phyloP scores from a whole-genome alignment of 2,113 vertebrate genomes.

The Ageneiosus marmoratus region DNA sequence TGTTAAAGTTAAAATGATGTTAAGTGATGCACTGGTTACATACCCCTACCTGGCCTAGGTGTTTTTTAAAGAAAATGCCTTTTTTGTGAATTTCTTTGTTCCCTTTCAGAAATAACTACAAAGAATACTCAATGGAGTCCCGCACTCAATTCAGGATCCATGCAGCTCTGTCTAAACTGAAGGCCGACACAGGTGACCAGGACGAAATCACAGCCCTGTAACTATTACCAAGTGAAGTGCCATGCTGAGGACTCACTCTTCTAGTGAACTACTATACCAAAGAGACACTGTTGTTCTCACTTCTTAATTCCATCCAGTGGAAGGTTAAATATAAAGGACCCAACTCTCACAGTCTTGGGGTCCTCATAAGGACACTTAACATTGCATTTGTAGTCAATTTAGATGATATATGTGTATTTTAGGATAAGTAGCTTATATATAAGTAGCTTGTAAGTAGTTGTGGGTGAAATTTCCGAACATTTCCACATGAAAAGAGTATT shows the following conservation, averaged over 20 bases:
- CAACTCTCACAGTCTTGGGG: background rate
- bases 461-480: background rate
- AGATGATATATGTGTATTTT: conserved; percentile 5
- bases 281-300: conserved; percentile 7
- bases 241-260: background rate
- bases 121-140: conserved; percentile 84
- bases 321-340: conserved; percentile 18
- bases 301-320: background rate
- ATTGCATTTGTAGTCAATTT: background rate
- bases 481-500: conserved; percentile 34
- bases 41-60: background rate
- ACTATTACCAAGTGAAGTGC: background rate
- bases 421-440: background rate
- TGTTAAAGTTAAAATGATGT: background rate
- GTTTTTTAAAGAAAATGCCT: background rate
- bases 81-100: background rate
- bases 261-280: conserved; percentile 7
- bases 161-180: conserved; percentile 78
- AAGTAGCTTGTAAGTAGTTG: conserved; percentile 10
- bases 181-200: conserved; percentile 67
- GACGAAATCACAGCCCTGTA: conserved; percentile 69
- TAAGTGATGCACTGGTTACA: background rate
- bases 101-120: conserved; percentile 74
- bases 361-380: conserved; percentile 6
- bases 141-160: conserved; percentile 81